Evolutionary conservation across 2,888 invertebrate species (phyloP).

Genomic region (Polietes domitor): DNA sequence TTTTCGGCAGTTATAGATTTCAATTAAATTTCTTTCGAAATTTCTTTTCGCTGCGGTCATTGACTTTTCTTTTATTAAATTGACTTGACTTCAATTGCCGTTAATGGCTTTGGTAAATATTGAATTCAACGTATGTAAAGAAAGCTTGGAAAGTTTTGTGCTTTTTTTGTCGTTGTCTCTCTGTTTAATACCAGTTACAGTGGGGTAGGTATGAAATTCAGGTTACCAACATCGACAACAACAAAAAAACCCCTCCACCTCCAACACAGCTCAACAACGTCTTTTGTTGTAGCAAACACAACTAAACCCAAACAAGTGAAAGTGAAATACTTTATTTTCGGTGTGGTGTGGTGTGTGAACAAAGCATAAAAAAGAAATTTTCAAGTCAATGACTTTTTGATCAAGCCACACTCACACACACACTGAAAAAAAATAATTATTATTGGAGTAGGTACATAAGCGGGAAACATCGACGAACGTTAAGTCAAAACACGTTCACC

Average conservation of each 20-base stretch:
- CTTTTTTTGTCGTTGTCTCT: background rate
- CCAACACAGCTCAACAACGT: background rate
- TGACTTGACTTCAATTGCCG: background rate
- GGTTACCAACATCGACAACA: no score
- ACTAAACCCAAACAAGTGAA: slow-evolving; percentile 20
- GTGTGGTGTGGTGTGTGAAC: background rate
- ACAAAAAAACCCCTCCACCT: background rate
- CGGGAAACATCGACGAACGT: background rate
- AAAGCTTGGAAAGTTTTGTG: slow-evolving; percentile 15
- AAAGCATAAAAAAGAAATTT: slow-evolving; percentile 29
- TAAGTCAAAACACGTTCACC: slow-evolving; percentile 36
- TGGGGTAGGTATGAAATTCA: slow-evolving; percentile 22
- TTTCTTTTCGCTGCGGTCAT: no score
- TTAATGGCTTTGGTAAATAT: background rate
- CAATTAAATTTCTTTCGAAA: no score
- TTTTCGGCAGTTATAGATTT: no score
- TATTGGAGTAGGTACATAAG: background rate
- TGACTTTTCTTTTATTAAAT: no score
- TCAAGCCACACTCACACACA: background rate
- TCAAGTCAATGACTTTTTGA: slow-evolving; percentile 30
- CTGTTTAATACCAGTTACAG: background rate
- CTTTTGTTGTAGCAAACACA: background rate
- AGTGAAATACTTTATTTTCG: background rate
- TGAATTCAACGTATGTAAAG: background rate
- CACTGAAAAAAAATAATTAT: background rate